Evolutionary conservation across 2,888 invertebrate species (phyloP).

Genomic region (Drosophila testacea): DNA sequence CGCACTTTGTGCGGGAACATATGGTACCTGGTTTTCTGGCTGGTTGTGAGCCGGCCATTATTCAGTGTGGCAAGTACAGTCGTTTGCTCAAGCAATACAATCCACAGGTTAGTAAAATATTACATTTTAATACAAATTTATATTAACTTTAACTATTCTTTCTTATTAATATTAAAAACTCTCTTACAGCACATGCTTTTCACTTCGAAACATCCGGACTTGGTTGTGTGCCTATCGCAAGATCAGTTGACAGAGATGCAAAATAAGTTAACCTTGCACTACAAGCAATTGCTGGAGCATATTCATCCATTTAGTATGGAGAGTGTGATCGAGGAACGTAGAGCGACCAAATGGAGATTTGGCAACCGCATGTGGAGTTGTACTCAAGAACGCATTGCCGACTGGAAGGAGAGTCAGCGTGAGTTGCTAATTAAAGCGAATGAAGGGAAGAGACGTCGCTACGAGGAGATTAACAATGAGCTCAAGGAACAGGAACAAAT

Average conservation of each 20-base stretch:
- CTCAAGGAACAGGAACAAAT: slow-evolving; percentile 71
- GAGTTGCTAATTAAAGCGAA: slow-evolving; percentile 58
- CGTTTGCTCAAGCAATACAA: slow-evolving; percentile 90
- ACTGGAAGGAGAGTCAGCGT: slow-evolving; percentile 77
- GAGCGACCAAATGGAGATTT: slow-evolving; percentile 86
- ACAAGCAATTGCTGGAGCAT: slow-evolving; percentile 74
- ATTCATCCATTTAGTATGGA: slow-evolving; percentile 86
- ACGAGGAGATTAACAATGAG: slow-evolving; percentile 76
- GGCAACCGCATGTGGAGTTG: slow-evolving; percentile 86
- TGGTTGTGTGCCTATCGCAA: slow-evolving; percentile 82
- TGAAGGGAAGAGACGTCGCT: slow-evolving; percentile 69
- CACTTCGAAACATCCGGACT: slow-evolving; percentile 75
- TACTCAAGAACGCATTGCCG: slow-evolving; percentile 73
- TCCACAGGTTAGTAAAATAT: slow-evolving; percentile 87
- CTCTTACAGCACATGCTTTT: slow-evolving; percentile 81
- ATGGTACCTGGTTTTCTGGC: slow-evolving; percentile 89
- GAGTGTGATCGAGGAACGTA: slow-evolving; percentile 86
- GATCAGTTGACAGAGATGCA: slow-evolving; percentile 78
- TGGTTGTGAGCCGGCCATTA: slow-evolving; percentile 88
- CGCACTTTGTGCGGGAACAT: slow-evolving; percentile 78
- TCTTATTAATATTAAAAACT: neutral
- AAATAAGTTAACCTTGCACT: slow-evolving; percentile 68
- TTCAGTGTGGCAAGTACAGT: slow-evolving; percentile 91
- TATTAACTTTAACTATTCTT: neutral
- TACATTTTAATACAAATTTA: neutral